Percentiles rank a stretch among this genome's conserved stretches.
phyloP scores from a whole-genome alignment of 2,888 invertebrate genomes.

The Hermaeophaga mercurialis region DNA sequence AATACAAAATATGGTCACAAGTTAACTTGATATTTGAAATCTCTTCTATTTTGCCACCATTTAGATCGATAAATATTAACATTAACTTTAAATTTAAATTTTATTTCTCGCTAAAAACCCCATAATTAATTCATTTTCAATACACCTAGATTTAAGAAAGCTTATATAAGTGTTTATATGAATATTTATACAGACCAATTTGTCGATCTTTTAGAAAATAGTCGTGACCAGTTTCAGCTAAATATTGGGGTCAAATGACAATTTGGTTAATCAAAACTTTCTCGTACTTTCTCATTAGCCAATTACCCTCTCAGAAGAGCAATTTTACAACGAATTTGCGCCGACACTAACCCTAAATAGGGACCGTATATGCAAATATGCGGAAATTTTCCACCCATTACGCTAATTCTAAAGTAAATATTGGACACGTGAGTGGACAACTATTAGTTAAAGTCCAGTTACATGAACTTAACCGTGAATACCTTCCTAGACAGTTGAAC shows the following conservation, averaged over 20 bases:
- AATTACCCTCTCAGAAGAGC: neutral
- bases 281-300: slow-evolving; percentile 4
- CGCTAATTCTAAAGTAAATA: slow-evolving; percentile 20
- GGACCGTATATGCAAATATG: slow-evolving; percentile 19
- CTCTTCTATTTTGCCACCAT: too few relatives aligned
- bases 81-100: too few relatives aligned
- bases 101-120: too few relatives aligned
- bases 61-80: too few relatives aligned
- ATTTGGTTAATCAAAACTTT: slow-evolving; percentile 7
- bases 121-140: too few relatives aligned
- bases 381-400: slow-evolving; percentile 23
- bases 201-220: too few relatives aligned
- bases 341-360: slow-evolving; percentile 10
- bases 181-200: too few relatives aligned
- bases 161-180: too few relatives aligned
- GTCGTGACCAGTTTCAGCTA: too few relatives aligned
- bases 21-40: too few relatives aligned
- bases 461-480: neutral
- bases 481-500: neutral
- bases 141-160: too few relatives aligned
- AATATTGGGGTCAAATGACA: slow-evolving; percentile 8
- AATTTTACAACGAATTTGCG: slow-evolving; percentile 21
- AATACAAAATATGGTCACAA: too few relatives aligned
- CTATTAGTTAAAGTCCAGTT: slow-evolving; percentile 8
- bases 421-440: slow-evolving; percentile 17